phyloP scores from a whole-genome alignment of 2,113 vertebrate species.

The Aegotheles bennettii region DNA sequence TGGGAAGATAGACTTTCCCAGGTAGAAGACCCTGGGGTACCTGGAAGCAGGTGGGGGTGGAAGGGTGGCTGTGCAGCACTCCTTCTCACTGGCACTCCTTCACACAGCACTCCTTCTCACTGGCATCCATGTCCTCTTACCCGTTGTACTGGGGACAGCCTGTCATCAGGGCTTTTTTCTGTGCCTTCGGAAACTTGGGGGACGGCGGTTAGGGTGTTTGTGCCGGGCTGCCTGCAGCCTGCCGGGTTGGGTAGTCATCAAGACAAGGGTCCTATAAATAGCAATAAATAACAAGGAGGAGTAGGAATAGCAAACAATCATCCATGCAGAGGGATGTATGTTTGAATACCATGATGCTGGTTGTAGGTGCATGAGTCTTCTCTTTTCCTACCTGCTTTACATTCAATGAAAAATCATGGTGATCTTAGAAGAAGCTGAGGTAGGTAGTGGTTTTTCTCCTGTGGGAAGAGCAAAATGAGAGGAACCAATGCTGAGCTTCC shows the following conservation, averaged over 20 bases:
- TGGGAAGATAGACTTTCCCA: background rate
- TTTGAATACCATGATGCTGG: fast-evolving
- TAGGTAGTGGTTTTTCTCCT: background rate
- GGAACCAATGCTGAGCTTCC: background rate
- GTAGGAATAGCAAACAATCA: background rate
- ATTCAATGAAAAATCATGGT: background rate
- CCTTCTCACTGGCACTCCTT: too few species aligned
- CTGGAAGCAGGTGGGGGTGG: background rate
- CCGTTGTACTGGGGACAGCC: background rate
- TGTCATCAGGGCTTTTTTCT: background rate
- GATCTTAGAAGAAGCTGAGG: background rate
- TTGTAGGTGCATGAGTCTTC: background rate
- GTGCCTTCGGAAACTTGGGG: background rate
- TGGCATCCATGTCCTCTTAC: background rate
- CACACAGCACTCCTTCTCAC: background rate
- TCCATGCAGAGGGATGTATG: background rate
- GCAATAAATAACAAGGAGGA: background rate
- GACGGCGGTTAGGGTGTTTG: background rate
- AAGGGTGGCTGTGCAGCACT: background rate
- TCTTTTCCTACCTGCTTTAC: background rate
- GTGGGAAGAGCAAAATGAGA: background rate
- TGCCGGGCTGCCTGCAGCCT: background rate
- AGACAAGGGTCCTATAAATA: background rate
- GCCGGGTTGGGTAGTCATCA: fast-evolving
- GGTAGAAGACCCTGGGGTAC: too few species aligned